Conservation (phyloP, 2,113 vertebrate species). For the Orthonyx spaldingii region DNA sequence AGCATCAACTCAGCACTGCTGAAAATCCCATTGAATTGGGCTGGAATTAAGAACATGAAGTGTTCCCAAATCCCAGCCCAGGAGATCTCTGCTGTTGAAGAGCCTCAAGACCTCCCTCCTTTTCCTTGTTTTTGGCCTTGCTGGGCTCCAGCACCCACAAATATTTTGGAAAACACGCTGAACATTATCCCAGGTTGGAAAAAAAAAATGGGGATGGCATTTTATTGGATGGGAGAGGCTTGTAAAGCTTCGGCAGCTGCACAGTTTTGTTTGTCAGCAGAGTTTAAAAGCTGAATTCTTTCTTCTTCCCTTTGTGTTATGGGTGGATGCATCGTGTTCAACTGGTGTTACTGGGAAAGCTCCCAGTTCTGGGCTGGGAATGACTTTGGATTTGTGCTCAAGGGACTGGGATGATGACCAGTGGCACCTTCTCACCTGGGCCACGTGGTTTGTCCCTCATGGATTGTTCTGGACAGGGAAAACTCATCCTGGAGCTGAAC, state of each 20-base stretch:
- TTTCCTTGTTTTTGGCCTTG: neutral
- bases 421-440: neutral
- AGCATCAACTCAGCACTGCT: neutral
- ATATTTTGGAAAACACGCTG: accelerated
- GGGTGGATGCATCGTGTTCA: accelerated
- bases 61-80: neutral
- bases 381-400: accelerated
- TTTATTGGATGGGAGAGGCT: neutral
- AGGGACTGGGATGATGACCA: accelerated
- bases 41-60: neutral
- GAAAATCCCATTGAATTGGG: neutral
- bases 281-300: neutral
- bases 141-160: neutral
- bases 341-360: neutral
- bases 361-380: neutral
- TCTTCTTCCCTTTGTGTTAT: neutral
- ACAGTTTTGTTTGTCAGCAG: neutral
- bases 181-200: neutral
- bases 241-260: neutral
- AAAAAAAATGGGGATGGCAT: accelerated
- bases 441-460: accelerated
- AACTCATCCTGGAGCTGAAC: neutral
- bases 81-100: neutral
- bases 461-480: neutral
- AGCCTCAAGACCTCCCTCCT: neutral